These are phyloP conservation scores for Alviniconcha strummeri DNA, from an alignment of 2,888 invertebrate genomes.

Conservation along the genomic window DNA sequence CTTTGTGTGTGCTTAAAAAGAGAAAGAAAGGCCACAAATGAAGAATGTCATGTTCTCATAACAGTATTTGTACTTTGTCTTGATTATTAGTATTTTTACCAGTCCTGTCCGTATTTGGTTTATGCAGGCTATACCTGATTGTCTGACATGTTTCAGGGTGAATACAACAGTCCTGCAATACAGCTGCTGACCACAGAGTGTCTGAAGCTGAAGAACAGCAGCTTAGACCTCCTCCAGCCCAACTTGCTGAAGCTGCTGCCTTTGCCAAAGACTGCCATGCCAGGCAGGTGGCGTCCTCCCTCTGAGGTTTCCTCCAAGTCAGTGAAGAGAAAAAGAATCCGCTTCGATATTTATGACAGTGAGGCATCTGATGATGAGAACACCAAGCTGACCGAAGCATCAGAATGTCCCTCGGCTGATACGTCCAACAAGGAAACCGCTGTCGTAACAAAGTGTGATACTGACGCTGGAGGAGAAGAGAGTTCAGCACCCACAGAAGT, in stretches of 20 bases:
- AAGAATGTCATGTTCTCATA: too few relatives aligned
- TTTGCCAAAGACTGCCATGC: conserved; percentile 35
- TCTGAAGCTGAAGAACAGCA: conserved; percentile 7
- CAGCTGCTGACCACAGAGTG: conserved; percentile 2
- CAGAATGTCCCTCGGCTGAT: too few relatives aligned
- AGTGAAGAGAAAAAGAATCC: conserved; percentile 47
- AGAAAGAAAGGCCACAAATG: too few relatives aligned
- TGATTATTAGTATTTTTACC: too few relatives aligned
- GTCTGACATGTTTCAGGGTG: conserved; percentile 11
- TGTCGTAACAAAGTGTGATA: too few relatives aligned
- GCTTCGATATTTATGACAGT: conserved; percentile 54
- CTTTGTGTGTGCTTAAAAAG: too few relatives aligned
- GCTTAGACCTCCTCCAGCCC: not conserved
- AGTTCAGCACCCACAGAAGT: too few relatives aligned
- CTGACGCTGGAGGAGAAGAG: too few relatives aligned
- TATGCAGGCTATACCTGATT: too few relatives aligned
- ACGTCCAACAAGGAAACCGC: too few relatives aligned
- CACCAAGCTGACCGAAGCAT: conserved; percentile 5
- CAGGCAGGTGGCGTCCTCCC: conserved; percentile 3
- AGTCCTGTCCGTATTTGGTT: too few relatives aligned
- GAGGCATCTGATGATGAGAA: conserved; percentile 56
- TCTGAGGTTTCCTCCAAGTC: not conserved
- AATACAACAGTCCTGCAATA: not conserved
- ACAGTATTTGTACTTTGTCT: too few relatives aligned
- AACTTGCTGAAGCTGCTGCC: conserved; percentile 46